Conservation (phyloP, 1,140 invertebrate species). For the Charaxes varanes region DNA sequence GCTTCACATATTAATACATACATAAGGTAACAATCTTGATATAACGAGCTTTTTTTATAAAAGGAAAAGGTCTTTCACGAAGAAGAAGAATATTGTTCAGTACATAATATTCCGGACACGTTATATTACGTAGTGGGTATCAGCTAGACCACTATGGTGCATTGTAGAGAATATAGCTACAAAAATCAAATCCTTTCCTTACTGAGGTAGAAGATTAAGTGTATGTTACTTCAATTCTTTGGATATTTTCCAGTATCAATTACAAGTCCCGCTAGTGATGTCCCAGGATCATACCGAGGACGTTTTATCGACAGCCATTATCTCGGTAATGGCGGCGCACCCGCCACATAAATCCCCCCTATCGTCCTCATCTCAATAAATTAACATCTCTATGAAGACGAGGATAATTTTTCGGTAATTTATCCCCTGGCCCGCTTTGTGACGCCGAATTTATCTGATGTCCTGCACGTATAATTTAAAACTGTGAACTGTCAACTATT, state of each 20-base stretch:
- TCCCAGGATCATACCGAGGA: constrained; percentile 18
- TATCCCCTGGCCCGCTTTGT: constrained; percentile 42
- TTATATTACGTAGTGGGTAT: too few relatives aligned
- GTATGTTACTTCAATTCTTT: too few relatives aligned
- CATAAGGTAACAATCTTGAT: too few relatives aligned
- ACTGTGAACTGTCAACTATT: constrained; percentile 47
- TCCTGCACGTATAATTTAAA: constrained; percentile 43
- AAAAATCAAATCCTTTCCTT: too few relatives aligned
- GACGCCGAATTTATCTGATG: constrained; percentile 43
- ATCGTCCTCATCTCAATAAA: constrained; percentile 57
- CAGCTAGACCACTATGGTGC: too few relatives aligned
- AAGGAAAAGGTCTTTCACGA: too few relatives aligned
- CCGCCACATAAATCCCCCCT: constrained; percentile 41
- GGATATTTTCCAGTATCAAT: constrained; percentile 1
- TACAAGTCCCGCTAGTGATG: constrained; percentile 11
- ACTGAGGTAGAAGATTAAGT: too few relatives aligned
- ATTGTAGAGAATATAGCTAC: too few relatives aligned
- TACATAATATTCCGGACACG: too few relatives aligned
- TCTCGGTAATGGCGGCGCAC: constrained; percentile 33
- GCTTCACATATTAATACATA: too few relatives aligned
- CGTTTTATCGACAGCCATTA: constrained; percentile 43
- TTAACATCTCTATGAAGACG: constrained; percentile 45
- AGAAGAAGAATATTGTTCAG: too few relatives aligned
- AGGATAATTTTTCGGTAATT: constrained; percentile 53
- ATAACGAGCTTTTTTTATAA: too few relatives aligned